A percentile compares a stretch with the other conserved stretches of the same genome.
Conservation (phyloP, 2,888 invertebrate genomes). For the Anarsia innoxiella region DNA sequence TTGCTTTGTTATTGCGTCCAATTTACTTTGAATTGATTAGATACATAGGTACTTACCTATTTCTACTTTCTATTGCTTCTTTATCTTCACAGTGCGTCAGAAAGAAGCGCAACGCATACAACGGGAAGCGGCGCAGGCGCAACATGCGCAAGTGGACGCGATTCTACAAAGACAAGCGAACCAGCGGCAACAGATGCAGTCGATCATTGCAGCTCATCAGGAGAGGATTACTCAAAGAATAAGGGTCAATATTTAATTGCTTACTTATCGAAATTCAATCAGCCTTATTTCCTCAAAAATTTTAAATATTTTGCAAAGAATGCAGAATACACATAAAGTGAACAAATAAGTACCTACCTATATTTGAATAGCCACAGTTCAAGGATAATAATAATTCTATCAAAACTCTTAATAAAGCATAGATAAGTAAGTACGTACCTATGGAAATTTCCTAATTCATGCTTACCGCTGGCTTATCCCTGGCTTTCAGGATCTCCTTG, state of each 20-base stretch:
- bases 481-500: constrained; percentile 49
- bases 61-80: background rate
- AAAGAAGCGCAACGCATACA: constrained; percentile 64
- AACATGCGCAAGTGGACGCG: constrained; percentile 69
- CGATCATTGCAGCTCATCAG: constrained; percentile 75
- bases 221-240: constrained; percentile 77
- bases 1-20: no score
- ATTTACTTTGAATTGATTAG: no score
- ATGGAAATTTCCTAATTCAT: no score
- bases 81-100: constrained; percentile 42
- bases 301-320: no score
- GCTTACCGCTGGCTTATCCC: no score
- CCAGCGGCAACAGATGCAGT: constrained; percentile 74
- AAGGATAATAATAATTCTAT: no score
- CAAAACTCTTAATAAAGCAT: no score
- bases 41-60: no score
- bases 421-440: no score
- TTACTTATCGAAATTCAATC: background rate
- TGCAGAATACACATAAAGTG: no score
- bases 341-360: no score
- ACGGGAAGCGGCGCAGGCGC: constrained; percentile 66
- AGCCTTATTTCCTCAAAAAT: background rate
- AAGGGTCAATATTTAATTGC: constrained; percentile 55
- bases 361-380: no score
- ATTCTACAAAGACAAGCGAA: constrained; percentile 72